phyloP scores from a whole-genome alignment of 2,113 vertebrate genomes.

The Amblyornis subalaris region DNA sequence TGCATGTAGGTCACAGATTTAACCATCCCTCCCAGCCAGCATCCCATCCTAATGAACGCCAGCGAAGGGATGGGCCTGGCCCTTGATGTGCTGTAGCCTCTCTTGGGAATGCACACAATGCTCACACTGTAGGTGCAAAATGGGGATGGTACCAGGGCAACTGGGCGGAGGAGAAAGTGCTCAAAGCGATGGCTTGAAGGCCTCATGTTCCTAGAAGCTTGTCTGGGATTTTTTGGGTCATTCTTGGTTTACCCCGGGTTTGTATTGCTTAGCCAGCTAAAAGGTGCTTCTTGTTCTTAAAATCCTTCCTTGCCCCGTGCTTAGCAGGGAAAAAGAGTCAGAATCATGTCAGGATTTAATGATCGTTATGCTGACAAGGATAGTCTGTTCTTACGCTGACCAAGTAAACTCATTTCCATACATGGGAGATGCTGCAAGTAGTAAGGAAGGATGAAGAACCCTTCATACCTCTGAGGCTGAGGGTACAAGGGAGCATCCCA shows the following conservation, averaged over 20 bases:
- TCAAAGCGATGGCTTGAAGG: neutral
- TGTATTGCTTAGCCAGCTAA: neutral
- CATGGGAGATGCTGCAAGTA: neutral
- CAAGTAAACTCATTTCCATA: accelerated
- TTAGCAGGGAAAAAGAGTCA: neutral
- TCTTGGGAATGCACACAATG: neutral
- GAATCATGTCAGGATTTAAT: neutral
- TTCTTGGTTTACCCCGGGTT: neutral
- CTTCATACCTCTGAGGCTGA: neutral
- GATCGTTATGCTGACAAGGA: neutral
- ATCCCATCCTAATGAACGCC: accelerated
- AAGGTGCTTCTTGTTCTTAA: neutral
- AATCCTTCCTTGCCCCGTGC: neutral
- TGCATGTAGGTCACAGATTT: slow-evolving; percentile 33
- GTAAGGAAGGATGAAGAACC: neutral
- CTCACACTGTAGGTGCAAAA: neutral
- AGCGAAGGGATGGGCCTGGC: accelerated
- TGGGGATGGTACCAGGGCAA: neutral
- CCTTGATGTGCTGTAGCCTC: neutral
- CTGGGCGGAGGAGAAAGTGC: neutral
- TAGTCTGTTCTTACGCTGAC: neutral
- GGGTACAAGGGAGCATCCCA: neutral
- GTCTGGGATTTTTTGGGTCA: neutral
- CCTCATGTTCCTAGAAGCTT: neutral
- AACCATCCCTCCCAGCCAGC: neutral